Evolutionary conservation across 1,140 invertebrate genomes (phyloP), one percentile per base, ranked within the genome.

Genomic region (Magallana ariakensis): DNA sequence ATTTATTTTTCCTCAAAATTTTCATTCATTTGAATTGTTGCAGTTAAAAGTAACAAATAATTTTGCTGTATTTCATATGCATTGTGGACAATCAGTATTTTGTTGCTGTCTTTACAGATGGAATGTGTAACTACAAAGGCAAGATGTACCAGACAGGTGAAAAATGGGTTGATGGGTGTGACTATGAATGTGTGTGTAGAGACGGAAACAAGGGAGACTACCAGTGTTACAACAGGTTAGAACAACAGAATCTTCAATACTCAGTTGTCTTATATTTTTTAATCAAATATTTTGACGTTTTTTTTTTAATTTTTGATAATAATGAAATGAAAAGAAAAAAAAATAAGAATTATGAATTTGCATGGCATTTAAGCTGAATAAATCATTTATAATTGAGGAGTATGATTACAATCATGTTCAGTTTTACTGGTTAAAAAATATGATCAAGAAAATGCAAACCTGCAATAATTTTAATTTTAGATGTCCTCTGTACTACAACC

Each of bases 401-500:
- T 46, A 46, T 46, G 33, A 46, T 46, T 5, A 5, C 33, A 46
- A 5, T 46, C 33, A 46, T 5, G 3, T 4, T 46, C 33, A 46
- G 5, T 46, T 4, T 46, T 46, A 5, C 33, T 46, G 33, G 33
- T 46, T 0, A 46, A 46, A 46, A 46, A 4, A 46, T 2, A 46
- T 46, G 33, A 46, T 5, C 33, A 46, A 46, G 33, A 46, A 46
- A 46, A 46, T 46, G 33, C 33, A 46, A 46, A 46, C 33, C 33
- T 46, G 33, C 5, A 2, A 46, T 46, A 4, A 5, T 46, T 46
- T 2, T 46, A 46, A 46, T 84, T 88, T n/a, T 83, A 93, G 93
- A 84, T 93, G 93, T 83, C 93, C 93, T 5, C 81, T 92, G 10
- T 93, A 93, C 80, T 90, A 92, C 84, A 90, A 93, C 60, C 80